phyloP scores from a whole-genome alignment of 2,113 vertebrate genomes.

The Microtus pennsylvanicus region DNA sequence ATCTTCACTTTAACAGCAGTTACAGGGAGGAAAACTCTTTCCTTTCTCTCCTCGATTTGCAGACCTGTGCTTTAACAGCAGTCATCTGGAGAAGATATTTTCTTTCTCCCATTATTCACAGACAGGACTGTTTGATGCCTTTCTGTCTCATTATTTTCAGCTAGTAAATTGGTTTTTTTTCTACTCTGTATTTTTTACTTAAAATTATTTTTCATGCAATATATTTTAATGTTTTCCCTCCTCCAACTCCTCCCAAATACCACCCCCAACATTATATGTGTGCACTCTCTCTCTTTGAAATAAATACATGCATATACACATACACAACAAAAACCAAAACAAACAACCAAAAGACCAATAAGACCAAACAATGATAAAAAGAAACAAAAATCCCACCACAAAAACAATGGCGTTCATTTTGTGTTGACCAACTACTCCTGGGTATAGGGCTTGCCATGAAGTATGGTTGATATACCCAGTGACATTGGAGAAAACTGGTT shows the following conservation, averaged over 20 bases:
- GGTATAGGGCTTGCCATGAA: background rate
- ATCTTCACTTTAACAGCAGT: slow-evolving; percentile 9
- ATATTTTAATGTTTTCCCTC: background rate
- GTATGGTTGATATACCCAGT: background rate
- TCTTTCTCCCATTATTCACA: background rate
- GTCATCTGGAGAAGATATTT: background rate
- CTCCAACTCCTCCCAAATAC: background rate
- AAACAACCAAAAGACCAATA: background rate
- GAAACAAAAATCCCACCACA: background rate
- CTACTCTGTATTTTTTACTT: background rate
- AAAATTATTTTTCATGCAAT: background rate
- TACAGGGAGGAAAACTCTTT: background rate
- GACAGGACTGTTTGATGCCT: background rate
- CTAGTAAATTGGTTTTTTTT: background rate
- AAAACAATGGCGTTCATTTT: background rate
- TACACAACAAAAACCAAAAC: background rate
- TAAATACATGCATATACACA: background rate
- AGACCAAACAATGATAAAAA: background rate
- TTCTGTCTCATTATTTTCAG: background rate
- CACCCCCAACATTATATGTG: background rate
- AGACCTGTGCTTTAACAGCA: slow-evolving; percentile 1
- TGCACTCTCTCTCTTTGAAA: background rate
- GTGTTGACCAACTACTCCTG: background rate
- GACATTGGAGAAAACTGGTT: background rate
- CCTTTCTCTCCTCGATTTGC: too few species aligned